phyloP scores from a whole-genome alignment of 2,888 invertebrate genomes.

The Daptonema setosum region DNA sequence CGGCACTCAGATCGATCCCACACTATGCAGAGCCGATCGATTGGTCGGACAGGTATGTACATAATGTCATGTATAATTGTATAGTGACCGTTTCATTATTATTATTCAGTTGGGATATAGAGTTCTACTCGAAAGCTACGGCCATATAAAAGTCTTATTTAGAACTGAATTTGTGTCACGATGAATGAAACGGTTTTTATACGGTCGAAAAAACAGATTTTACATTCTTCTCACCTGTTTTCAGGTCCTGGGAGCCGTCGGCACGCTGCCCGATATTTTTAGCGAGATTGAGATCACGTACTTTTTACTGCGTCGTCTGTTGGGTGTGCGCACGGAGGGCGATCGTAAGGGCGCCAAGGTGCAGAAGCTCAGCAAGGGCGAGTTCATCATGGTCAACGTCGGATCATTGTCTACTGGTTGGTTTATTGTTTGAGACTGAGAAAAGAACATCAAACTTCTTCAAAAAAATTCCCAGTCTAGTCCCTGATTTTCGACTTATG shows the following conservation, averaged over 20 bases:
- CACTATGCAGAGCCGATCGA: conserved; percentile 88
- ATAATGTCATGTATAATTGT: neutral
- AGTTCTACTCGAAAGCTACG: too few relatives aligned
- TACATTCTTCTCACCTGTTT: too few relatives aligned
- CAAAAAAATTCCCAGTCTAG: neutral
- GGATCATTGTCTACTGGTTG: conserved; percentile 94
- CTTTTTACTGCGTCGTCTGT: conserved; percentile 72
- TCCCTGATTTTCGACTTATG: neutral
- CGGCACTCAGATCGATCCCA: conserved; percentile 95
- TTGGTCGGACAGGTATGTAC: conserved; percentile 71
- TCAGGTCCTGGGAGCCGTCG: conserved; percentile 60
- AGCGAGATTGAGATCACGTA: conserved; percentile 94
- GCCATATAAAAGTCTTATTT: too few relatives aligned
- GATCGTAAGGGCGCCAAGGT: conserved; percentile 97
- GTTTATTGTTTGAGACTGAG: neutral
- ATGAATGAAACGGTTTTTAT: too few relatives aligned
- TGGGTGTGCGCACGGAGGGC: conserved; percentile 92
- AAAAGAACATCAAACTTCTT: neutral
- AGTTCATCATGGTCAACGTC: conserved; percentile 87
- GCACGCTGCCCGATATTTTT: conserved; percentile 83
- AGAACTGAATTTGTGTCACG: too few relatives aligned
- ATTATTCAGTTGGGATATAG: too few relatives aligned
- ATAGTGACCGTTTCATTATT: too few relatives aligned
- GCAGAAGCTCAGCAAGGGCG: conserved; percentile 66
- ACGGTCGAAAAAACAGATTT: too few relatives aligned